Evolutionary conservation across 30 jellyfish, hydroid and myxozoan genomes (phyloP), one percentile per base, ranked within the genome.

Genomic region (Morbakka virulenta): DNA sequence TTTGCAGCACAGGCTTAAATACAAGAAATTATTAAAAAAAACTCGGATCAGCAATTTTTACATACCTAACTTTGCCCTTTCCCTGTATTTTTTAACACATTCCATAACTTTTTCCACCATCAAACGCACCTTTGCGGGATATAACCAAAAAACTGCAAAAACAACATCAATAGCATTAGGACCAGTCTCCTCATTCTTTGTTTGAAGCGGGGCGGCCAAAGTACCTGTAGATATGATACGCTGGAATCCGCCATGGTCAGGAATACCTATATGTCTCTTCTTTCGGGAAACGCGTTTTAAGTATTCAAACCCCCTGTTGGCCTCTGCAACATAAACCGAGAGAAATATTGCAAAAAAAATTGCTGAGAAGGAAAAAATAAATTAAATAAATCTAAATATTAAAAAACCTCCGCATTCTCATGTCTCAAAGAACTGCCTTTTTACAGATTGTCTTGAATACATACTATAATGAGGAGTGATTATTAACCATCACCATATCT

Each of bases 161-260:
- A 93, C 88, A 14, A 79, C 88, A 72, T 93, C 99, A 32, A 93
- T 73, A 17, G 94, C 75, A 50, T 86, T 85, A 64, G 29, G 48
- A n/a, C 87, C 82, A 49, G 61, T 51, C 33, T 85, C 62, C 32
- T 76, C 86, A 13, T 82, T 21, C 2, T 25, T 50, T 14, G 78
- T 48, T 31, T 53, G 23, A 24, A 87, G 28, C 13, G 98, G 72
- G 23, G 82, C 47, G 0, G 94, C 88, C 13, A 93, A 49, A 25
- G 94, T 86, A 1, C 97, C 96, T 2, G 96, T 86, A 48, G 95
- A 84, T 33, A 93, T 77, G 62, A 93, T 65, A 24, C 94, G 48
- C 73, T 93, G 99, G 47, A 93, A 83, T 0, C 95, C 99, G 50
- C 96, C 96, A 62, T 92, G 96, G 34, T 92, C 96, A 30, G 96